These are phyloP conservation scores for Strix uralensis DNA, from an alignment of 2,113 vertebrate genomes.

Conservation along the genomic window DNA sequence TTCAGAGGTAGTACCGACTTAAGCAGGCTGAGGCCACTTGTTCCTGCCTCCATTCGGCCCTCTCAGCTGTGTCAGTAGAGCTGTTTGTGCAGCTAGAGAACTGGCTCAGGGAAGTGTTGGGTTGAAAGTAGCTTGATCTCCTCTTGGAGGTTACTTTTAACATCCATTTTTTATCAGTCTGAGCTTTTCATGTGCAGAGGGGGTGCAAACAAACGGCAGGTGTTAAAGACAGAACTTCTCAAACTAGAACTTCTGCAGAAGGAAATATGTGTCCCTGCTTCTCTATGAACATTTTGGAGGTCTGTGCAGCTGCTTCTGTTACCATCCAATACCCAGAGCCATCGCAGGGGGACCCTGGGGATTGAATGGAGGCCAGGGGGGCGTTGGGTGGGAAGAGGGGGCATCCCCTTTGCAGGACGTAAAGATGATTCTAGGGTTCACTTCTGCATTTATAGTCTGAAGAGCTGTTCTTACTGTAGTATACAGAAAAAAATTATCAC, in stretches of 20 bases:
- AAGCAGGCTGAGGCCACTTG: constrained; percentile 30
- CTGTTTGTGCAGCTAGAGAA: background rate
- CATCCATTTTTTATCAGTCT: fast-evolving
- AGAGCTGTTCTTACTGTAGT: background rate
- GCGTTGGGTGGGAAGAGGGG: background rate
- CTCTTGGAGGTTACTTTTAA: background rate
- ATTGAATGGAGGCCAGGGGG: background rate
- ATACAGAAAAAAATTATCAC: background rate
- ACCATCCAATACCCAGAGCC: background rate
- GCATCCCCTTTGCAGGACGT: background rate
- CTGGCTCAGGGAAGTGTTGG: background rate
- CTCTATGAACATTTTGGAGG: background rate
- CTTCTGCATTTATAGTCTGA: background rate
- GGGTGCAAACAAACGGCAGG: background rate
- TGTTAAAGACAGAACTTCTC: background rate
- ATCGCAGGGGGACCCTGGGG: background rate
- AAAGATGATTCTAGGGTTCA: background rate
- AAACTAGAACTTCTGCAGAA: background rate
- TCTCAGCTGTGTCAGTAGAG: background rate
- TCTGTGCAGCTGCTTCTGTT: background rate
- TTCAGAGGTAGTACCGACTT: background rate
- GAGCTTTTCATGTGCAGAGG: background rate
- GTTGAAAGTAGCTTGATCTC: background rate
- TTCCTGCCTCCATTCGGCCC: background rate
- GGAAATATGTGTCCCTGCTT: background rate